Evolutionary conservation across 2,797 vertebrate genomes (phyloP).

Genomic region (Tragopan temminckii): DNA sequence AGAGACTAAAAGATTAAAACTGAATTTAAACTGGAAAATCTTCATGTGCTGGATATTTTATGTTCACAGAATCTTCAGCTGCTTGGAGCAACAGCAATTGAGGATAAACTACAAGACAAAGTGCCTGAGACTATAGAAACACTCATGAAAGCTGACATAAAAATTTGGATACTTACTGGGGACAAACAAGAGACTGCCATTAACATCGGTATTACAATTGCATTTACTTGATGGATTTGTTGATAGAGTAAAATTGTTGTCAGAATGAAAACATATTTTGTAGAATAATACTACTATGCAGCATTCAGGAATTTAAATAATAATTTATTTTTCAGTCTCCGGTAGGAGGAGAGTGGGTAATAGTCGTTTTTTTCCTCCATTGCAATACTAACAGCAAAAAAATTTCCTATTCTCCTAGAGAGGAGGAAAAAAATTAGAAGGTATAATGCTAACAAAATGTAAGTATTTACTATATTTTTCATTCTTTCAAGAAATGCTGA

Average conservation of each 20-base stretch:
- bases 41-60: neutral
- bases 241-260: neutral
- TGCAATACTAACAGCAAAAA: neutral
- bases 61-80: slow-evolving; percentile 92
- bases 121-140: slow-evolving; percentile 99
- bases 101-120: slow-evolving; percentile 97
- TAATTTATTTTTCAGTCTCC: neutral
- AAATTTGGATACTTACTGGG: slow-evolving; percentile 98
- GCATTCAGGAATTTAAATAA: neutral
- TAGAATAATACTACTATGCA: neutral
- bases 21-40: neutral
- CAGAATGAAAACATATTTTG: neutral
- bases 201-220: slow-evolving; percentile 90
- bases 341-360: neutral
- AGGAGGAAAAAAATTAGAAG: neutral
- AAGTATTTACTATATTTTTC: neutral
- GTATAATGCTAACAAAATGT: neutral
- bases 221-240: slow-evolving; percentile 1
- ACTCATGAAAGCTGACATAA: slow-evolving; percentile 97
- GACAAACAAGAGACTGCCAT: slow-evolving; percentile 99
- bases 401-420: fast-evolving
- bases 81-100: slow-evolving; percentile 96
- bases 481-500: neutral
- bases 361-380: neutral
- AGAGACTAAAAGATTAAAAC: neutral